phyloP scores from a whole-genome alignment of 2,888 invertebrate species.

The Augiades crinisus region DNA sequence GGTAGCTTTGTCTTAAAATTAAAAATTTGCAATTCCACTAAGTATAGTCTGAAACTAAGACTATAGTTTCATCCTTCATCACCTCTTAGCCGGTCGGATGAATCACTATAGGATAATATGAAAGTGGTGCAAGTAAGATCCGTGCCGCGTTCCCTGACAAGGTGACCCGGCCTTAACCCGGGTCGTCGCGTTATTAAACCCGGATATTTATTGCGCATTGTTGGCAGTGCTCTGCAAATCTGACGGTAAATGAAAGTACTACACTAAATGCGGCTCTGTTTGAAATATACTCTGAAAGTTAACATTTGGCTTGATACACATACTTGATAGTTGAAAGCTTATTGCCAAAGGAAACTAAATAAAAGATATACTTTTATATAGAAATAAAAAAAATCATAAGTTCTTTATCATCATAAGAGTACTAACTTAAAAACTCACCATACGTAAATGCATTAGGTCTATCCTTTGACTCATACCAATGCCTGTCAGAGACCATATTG shows the following conservation, averaged over 20 bases:
- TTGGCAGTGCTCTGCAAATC: constrained; percentile 23
- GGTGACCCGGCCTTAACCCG: constrained; percentile 23
- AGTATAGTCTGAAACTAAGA: too few species aligned
- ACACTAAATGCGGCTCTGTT: constrained; percentile 8
- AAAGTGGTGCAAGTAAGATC: constrained; percentile 7
- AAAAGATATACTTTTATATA: too few species aligned
- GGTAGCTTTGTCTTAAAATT: too few species aligned
- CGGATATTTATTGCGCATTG: constrained; percentile 26
- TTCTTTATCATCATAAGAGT: too few species aligned
- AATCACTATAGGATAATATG: not conserved
- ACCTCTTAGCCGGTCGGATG: too few species aligned
- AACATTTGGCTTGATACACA: too few species aligned
- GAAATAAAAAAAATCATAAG: too few species aligned
- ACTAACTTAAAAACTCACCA: constrained; percentile 43
- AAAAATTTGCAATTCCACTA: too few species aligned
- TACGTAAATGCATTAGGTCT: constrained; percentile 53
- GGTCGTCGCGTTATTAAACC: constrained; percentile 22
- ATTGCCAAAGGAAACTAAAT: too few species aligned
- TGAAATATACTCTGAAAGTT: too few species aligned
- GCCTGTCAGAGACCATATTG: constrained; percentile 89
- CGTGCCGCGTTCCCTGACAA: constrained; percentile 22
- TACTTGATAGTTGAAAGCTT: too few species aligned
- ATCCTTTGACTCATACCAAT: constrained; percentile 83
- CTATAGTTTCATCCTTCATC: too few species aligned
- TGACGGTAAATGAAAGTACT: constrained; percentile 11